Evolutionary conservation across 2,113 vertebrate species (phyloP), one percentile per base, ranked within the genome.

Genomic region (Empidonax alnorum): DNA sequence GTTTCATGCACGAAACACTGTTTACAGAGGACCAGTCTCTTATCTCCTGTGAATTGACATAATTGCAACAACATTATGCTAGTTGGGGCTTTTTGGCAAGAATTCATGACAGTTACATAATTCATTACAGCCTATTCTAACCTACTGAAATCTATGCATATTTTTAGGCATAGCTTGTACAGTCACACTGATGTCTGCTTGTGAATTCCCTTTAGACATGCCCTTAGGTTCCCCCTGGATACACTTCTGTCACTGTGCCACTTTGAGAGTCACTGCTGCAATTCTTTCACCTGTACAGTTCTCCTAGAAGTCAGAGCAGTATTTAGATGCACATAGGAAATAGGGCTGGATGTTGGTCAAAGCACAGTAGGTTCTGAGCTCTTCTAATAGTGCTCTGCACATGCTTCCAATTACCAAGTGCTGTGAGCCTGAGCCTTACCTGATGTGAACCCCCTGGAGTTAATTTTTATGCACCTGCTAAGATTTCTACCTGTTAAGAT

Each of bases 51-150:
- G 92, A 96, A 95, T 71, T 90, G 83, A 90, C 79, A 89, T 93
- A 95, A 93, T 95, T 93, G 85, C 93, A 95, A 74, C 87, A 95
- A 89, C 58, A 68, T 94, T 93, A 87, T 95, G 88, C 88, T 94
- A 65, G 85, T 31, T 87, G 72, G 65, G 69, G 80, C 56, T 94
- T 96, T 95, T 93, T 96, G 79, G 89, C 93, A 91, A 92, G 90
- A 84, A 90, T 92, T 95, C 86, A 71, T 66, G 69, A 56, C 80
- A 78, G 83, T 92, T 96, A 90, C 72, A 90, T 96, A 96, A 95
- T 94, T 94, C 78, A 96, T 95, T 93, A 93, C 66, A 93, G 80
- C 44, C 83, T 86, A 95, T 96, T 90, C 87, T 96, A 94, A 94
- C 92, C 73, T 84, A 49, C 76, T 84, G 83, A 95, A 96, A 90